Conservation (phyloP, 2,113 vertebrate species). For the Spheniscus mendiculus region DNA sequence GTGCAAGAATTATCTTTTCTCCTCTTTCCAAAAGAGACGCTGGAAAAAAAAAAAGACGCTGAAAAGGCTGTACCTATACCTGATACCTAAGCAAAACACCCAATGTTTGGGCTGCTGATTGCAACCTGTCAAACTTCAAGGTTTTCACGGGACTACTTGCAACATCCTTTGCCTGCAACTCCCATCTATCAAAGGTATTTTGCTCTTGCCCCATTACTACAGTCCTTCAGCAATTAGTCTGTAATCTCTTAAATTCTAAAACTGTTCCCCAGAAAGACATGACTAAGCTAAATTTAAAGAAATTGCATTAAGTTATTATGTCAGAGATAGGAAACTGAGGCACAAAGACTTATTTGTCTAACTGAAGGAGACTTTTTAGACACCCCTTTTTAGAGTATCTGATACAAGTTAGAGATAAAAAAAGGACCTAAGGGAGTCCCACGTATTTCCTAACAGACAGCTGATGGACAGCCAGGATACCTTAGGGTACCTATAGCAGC, state of each 20-base stretch:
- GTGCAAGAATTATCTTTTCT: not conserved
- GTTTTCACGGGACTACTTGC: not conserved
- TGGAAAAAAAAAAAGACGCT: not conserved
- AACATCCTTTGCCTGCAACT: not conserved
- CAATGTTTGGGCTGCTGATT: not conserved
- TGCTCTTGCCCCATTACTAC: not conserved
- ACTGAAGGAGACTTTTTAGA: not conserved
- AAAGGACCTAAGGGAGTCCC: not conserved
- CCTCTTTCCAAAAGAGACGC: not conserved
- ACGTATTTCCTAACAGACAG: not conserved
- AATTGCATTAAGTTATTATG: not conserved
- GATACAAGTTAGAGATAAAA: not conserved
- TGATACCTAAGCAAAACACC: not conserved
- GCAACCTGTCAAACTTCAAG: not conserved
- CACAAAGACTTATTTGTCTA: not conserved
- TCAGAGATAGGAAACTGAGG: not conserved
- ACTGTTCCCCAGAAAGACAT: not conserved
- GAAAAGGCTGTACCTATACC: not conserved
- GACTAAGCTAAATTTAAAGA: not conserved
- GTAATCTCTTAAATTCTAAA: not conserved
- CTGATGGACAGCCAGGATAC: not conserved
- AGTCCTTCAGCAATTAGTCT: not conserved
- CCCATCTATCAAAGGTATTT: not conserved
- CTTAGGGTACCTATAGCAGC: not conserved
- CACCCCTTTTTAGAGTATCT: rapidly evolving